Evolutionary conservation across 2,113 vertebrate genomes (phyloP).

Genomic region (Ancistrus triradiatus): DNA sequence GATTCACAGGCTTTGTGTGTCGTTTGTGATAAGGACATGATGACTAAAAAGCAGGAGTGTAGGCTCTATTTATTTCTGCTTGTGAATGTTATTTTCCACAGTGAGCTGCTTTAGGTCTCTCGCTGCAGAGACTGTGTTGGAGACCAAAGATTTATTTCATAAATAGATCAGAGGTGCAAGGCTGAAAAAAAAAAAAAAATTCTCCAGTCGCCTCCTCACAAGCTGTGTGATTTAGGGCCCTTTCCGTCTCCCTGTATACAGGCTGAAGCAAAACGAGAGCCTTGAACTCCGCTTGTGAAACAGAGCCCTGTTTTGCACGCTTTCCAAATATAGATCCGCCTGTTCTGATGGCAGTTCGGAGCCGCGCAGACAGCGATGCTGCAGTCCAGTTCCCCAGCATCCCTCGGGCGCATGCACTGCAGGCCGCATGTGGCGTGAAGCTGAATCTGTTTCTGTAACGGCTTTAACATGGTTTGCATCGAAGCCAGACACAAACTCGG

Average conservation of each 20-base stretch:
- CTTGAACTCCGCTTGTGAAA: slow-evolving; percentile 27
- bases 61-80: too few species aligned
- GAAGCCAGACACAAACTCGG: background rate
- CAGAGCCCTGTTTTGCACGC: slow-evolving; percentile 17
- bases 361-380: slow-evolving; percentile 24
- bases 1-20: too few species aligned
- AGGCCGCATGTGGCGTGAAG: background rate
- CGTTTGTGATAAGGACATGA: too few species aligned
- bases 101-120: slow-evolving; percentile 11
- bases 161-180: slow-evolving; percentile 36
- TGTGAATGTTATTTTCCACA: background rate
- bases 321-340: slow-evolving; percentile 48
- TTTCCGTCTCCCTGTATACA: slow-evolving; percentile 25
- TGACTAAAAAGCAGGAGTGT: too few species aligned
- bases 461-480: background rate
- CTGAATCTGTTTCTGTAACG: background rate
- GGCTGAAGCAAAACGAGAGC: slow-evolving; percentile 18
- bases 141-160: slow-evolving; percentile 27
- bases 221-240: slow-evolving; percentile 32
- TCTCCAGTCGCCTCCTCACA: slow-evolving; percentile 26
- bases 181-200: slow-evolving; percentile 19
- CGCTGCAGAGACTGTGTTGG: background rate
- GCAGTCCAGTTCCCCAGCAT: slow-evolving; percentile 21
- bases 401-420: slow-evolving; percentile 6
- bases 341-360: slow-evolving; percentile 13